A percentile compares a stretch with the other conserved stretches of the same genome.
Evolutionary conservation across 2,797 vertebrate genomes (phyloP).

Genomic region (Trachops cirrhosus): DNA sequence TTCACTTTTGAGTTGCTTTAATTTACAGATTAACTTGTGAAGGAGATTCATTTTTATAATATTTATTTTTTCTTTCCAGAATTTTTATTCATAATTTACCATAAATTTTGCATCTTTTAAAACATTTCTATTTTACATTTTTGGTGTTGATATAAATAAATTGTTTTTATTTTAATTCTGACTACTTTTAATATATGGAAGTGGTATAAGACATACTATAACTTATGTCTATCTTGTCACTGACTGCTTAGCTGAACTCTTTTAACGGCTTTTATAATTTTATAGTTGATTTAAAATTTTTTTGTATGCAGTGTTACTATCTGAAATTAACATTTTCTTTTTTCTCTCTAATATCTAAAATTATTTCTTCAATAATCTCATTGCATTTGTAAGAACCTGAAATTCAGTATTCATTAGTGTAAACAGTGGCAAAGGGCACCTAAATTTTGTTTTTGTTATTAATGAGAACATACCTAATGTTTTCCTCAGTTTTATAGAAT

Average conservation of each 20-base stretch:
- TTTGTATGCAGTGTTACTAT: neutral
- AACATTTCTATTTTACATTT: slow-evolving; percentile 6
- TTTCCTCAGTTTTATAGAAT: neutral
- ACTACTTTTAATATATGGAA: neutral
- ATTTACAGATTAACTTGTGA: slow-evolving; percentile 22
- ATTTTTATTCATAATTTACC: slow-evolving; percentile 23
- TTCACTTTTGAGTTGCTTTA: slow-evolving; percentile 43
- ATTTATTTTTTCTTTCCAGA: slow-evolving; percentile 36
- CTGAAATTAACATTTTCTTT: slow-evolving; percentile 15
- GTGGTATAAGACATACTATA: neutral
- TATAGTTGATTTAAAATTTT: neutral
- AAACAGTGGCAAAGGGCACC: neutral
- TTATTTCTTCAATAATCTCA: neutral
- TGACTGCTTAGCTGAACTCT: neutral
- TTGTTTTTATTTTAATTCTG: slow-evolving; percentile 32
- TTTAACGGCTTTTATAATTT: slow-evolving; percentile 22
- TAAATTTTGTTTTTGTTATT: slow-evolving; percentile 38
- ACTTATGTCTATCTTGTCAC: neutral
- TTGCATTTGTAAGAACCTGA: neutral
- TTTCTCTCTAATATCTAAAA: neutral
- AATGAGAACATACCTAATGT: neutral
- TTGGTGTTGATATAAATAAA: neutral
- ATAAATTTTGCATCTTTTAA: slow-evolving; percentile 25
- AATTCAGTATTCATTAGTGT: neutral
- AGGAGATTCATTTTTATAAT: slow-evolving; percentile 7